Evolutionary conservation across 2,888 invertebrate genomes (phyloP), one percentile per base, ranked within the genome.

Genomic region (Nasonovia ribisnigri): DNA sequence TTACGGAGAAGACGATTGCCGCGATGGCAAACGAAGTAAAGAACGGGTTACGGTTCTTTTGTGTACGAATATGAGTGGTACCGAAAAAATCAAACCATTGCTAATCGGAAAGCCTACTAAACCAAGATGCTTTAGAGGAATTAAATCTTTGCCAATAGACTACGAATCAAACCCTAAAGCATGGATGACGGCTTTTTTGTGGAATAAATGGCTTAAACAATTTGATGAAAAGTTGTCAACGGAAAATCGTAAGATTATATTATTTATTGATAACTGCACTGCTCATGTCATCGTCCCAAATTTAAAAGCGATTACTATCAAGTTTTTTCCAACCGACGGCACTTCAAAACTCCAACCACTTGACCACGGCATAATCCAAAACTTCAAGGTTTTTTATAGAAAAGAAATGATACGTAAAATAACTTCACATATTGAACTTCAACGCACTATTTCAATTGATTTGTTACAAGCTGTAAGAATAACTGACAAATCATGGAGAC

Each of bases 1-100:
- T 67, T n/a, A 67, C 36, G 16, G n/a, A 13, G 16, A n/a, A 16
- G 67, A n/a, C 16, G 46, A 43, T 43, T 86, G 46, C 29, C 29
- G 86, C 11, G 89, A 29, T 89, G 46, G 48, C 43, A 57, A 42
- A 43, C 88, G 4, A 26, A 89, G 46, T 29, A 43, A 46, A 43
- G 88, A 57, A 46, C 86, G 60, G 20, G 20, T 60, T 3, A 89
- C 89, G n/a, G 60, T 89, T 8, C 89, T 89, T 43, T 60, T 89
- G 89, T 89, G 89, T n/a, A 46, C 89, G 20, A 60, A 89, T 46
- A 89, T 89, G 89, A 89, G 60, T n/a, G 89, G 89, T n/a, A 60
- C 89, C 3, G 89, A 60, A 29, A 89, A 60, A 46, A 13, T 60
- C 3, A 60, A 29, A 46, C 89, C 89, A 6, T 26, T 89, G n/a